Conservation (phyloP, 2,797 vertebrate genomes). For the Okamejei kenojei region DNA sequence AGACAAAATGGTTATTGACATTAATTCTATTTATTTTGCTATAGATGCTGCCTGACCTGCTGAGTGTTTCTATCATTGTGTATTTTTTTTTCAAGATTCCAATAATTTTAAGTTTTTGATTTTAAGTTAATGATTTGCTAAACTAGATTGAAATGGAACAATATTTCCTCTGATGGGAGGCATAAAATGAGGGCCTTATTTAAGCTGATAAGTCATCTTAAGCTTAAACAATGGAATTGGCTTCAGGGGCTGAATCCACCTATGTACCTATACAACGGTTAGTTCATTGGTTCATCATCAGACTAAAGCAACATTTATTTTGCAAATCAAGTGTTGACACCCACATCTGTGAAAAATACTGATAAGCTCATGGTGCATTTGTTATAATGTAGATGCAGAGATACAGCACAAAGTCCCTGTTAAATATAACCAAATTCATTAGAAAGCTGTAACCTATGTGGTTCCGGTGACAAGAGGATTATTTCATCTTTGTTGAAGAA, state of each 20-base stretch:
- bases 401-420: not conserved
- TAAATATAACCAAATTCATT: not conserved
- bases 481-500: not conserved
- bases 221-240: not conserved
- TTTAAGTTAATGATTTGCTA: not conserved
- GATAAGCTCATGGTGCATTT: not conserved
- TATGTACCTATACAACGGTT: not conserved
- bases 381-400: not conserved
- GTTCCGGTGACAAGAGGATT: not conserved
- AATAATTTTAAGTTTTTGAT: no score
- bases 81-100: no score
- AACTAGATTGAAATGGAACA: not conserved
- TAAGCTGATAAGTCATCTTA: not conserved
- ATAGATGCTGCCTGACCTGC: no score
- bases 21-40: no score
- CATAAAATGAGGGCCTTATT: no score
- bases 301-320: not conserved
- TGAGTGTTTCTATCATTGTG: no score
- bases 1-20: no score
- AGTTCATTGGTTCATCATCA: not conserved
- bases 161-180: not conserved
- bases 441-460: not conserved
- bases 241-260: not conserved
- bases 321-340: not conserved
- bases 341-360: not conserved